Evolutionary conservation across 2,113 vertebrate species (phyloP).

Genomic region (Tichodroma muraria): DNA sequence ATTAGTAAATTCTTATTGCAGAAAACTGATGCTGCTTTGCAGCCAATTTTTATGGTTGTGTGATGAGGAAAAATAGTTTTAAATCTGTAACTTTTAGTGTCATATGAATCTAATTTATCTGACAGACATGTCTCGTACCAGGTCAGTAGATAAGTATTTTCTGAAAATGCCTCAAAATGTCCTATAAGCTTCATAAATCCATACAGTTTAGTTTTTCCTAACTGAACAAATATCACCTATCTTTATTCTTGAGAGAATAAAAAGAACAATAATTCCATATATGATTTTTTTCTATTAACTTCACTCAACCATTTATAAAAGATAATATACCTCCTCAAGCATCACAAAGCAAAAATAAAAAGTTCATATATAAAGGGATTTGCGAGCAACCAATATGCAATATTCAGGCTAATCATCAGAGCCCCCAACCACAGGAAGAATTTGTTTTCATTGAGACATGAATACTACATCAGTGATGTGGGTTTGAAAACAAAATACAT

Average conservation of each 20-base stretch:
- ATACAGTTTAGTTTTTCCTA: background rate
- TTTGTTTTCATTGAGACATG: background rate
- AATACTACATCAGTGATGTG: background rate
- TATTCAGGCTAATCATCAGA: background rate
- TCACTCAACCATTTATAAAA: background rate
- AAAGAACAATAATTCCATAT: background rate
- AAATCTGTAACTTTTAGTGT: background rate
- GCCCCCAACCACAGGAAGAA: background rate
- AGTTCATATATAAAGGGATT: background rate
- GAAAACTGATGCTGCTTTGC: background rate
- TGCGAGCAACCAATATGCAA: background rate
- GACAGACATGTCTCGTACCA: background rate
- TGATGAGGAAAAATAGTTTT: background rate
- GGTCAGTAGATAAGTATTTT: background rate
- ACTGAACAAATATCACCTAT: background rate
- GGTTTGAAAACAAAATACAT: background rate
- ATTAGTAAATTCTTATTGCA: background rate
- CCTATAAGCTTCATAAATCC: background rate
- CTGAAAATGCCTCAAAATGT: background rate
- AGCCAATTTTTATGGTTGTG: background rate
- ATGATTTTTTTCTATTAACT: background rate
- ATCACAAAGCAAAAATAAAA: background rate
- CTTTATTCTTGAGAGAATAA: background rate
- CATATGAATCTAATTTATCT: background rate
- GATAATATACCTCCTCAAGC: background rate